Evolutionary conservation across 2,888 invertebrate genomes (phyloP).

Genomic region (Phortica okadai): DNA sequence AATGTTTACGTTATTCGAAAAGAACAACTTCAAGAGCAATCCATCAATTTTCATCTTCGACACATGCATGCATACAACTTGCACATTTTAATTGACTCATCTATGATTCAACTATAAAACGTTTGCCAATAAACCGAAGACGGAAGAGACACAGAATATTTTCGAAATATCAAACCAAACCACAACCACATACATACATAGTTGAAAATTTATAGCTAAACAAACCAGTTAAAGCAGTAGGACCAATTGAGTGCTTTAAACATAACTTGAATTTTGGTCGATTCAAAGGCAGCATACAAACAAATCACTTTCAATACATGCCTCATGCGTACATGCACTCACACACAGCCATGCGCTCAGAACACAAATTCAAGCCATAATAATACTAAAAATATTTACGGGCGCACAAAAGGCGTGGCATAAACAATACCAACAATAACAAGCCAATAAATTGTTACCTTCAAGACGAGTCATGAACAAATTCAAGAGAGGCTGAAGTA

Average conservation of each 20-base stretch:
- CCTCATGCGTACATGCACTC: no score
- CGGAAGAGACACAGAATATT: neutral
- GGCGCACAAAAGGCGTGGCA: conserved; percentile 57
- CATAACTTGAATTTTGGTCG: conserved; percentile 61
- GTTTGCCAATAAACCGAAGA: neutral
- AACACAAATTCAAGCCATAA: conserved; percentile 44
- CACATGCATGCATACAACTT: no score
- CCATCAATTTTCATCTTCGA: no score
- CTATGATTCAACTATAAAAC: conserved; percentile 28
- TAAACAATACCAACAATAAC: conserved; percentile 56
- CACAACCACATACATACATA: conserved; percentile 44
- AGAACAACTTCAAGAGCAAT: no score
- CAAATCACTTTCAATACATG: conserved; percentile 42
- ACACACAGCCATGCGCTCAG: neutral
- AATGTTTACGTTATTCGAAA: no score
- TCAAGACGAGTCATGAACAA: conserved; percentile 24
- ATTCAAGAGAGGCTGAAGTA: neutral
- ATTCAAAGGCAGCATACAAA: conserved; percentile 54
- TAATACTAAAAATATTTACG: conserved; percentile 61
- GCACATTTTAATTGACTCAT: conserved; percentile 29
- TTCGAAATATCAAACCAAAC: conserved; percentile 58
- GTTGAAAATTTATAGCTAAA: neutral
- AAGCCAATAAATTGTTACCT: conserved; percentile 64
- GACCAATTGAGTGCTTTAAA: neutral
- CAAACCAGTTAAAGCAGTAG: conserved; percentile 66